Conservation (phyloP, 2,797 vertebrate species). For the Holocentrus rufus region DNA sequence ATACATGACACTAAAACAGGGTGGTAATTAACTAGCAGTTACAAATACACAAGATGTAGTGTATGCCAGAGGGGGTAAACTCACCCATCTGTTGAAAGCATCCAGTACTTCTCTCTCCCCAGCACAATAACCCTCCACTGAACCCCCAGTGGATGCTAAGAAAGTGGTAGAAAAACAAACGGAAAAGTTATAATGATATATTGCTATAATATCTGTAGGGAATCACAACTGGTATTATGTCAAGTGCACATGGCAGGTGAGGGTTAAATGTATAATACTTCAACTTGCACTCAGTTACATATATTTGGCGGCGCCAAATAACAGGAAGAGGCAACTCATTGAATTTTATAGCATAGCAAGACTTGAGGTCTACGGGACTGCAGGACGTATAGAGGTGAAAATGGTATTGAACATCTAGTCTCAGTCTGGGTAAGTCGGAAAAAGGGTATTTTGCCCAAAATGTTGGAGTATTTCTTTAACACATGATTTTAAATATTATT, state of each 20-base stretch:
- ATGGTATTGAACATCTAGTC: no score
- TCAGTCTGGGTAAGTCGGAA: no score
- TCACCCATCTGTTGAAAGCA: conserved; percentile 94
- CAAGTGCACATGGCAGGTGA: background rate
- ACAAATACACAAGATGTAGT: background rate
- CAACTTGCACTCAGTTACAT: no score
- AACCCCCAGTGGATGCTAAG: conserved; percentile 72
- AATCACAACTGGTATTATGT: background rate
- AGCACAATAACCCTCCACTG: conserved; percentile 69
- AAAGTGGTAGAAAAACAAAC: conserved; percentile 8
- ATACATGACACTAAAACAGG: background rate
- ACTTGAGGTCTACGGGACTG: no score
- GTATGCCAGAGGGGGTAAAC: conserved; percentile 42
- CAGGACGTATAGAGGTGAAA: no score
- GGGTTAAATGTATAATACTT: no score
- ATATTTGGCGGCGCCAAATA: no score
- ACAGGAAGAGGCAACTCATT: no score
- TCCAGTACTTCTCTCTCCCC: conserved; percentile 87
- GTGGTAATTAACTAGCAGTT: background rate
- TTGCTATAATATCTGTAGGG: background rate
- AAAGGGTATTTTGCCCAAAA: no score
- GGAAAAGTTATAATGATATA: background rate
- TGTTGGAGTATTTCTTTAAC: no score
- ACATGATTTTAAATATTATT: no score
- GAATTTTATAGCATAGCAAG: no score